A percentile compares a stretch with the other conserved stretches of the same genome.
Conservation (phyloP, 2,113 vertebrate species). For the Cepphus grylle region DNA sequence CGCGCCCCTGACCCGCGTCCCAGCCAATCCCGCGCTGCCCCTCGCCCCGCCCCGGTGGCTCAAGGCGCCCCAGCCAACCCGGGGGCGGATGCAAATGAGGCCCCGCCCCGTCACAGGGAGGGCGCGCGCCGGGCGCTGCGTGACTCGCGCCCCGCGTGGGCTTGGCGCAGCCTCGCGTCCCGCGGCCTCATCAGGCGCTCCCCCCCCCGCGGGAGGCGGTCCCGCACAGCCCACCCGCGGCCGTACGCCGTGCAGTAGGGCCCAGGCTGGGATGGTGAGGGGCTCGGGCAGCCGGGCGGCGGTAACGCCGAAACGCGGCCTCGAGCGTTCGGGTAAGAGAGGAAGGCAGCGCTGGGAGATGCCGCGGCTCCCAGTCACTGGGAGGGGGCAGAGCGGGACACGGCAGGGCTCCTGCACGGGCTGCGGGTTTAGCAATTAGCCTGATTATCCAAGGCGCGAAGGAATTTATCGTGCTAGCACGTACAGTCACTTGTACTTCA, state of each 20-base stretch:
- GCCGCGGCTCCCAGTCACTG: neutral
- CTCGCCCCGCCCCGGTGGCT: neutral
- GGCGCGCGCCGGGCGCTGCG: neutral
- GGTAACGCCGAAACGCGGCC: neutral
- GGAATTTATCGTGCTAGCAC: rapidly evolving
- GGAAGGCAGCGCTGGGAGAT: too few species aligned
- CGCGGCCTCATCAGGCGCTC: too few species aligned
- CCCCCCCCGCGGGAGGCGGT: too few species aligned
- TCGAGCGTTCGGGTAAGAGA: rapidly evolving
- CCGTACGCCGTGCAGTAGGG: rapidly evolving
- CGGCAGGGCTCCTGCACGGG: neutral
- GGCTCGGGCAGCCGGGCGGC: neutral
- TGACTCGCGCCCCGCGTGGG: neutral
- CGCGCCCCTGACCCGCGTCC: neutral
- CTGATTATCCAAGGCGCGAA: neutral
- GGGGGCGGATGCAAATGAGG: neutral
- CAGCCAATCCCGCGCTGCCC: neutral
- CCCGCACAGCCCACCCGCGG: neutral
- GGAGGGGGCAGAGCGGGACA: too few species aligned
- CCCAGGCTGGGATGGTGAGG: neutral
- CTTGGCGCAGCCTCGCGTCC: rapidly evolving
- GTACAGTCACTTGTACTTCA: rapidly evolving
- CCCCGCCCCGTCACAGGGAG: neutral
- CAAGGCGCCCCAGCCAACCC: neutral
- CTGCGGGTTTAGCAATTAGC: neutral